Evolutionary conservation across 2,797 vertebrate genomes (phyloP).

Genomic region (Glossophaga mutica): DNA sequence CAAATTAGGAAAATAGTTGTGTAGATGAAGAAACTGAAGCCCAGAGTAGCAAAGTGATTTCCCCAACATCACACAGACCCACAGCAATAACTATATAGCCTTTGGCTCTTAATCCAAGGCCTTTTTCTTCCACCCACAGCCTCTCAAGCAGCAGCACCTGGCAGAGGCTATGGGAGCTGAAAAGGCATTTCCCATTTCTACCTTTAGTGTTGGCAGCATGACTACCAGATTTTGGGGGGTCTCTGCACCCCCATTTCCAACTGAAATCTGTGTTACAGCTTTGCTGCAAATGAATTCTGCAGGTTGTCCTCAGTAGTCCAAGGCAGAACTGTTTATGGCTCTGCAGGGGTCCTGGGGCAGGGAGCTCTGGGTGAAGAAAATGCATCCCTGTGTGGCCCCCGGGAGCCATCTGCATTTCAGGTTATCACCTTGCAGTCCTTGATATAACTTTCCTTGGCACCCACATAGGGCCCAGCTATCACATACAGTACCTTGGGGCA

Average conservation of each 20-base stretch:
- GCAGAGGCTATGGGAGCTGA: neutral
- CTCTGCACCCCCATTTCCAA: neutral
- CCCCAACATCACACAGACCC: neutral
- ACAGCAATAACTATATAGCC: neutral
- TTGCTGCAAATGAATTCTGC: neutral
- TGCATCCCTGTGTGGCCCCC: neutral
- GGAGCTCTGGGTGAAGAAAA: neutral
- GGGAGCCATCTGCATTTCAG: neutral
- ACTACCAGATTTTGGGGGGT: neutral
- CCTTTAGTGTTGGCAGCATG: neutral
- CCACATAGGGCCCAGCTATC: neutral
- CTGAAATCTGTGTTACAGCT: neutral
- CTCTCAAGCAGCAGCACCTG: neutral
- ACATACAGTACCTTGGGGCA: neutral
- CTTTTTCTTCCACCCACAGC: neutral
- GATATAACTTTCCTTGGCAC: neutral
- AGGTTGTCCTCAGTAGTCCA: neutral
- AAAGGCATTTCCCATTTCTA: neutral
- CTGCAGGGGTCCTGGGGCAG: neutral
- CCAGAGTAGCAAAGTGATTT: neutral
- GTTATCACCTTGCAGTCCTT: neutral
- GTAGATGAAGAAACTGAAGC: slow-evolving; percentile 18
- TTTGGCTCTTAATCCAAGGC: neutral
- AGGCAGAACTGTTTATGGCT: neutral
- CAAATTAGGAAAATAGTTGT: slow-evolving; percentile 48